These are phyloP conservation scores for Indicator indicator DNA, from an alignment of 2,113 vertebrate genomes.

Conservation along the genomic window DNA sequence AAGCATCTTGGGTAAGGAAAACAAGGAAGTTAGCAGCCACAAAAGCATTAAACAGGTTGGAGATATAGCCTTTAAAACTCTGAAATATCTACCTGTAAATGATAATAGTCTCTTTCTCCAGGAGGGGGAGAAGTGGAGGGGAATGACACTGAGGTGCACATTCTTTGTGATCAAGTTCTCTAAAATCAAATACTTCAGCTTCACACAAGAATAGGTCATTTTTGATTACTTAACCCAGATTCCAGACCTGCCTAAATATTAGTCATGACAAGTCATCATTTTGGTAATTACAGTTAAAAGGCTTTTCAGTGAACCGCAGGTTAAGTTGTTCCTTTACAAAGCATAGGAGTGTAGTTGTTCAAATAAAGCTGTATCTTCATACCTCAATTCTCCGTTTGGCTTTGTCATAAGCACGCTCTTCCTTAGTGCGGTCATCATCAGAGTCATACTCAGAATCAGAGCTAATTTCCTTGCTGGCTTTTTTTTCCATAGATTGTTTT, in stretches of 20 bases:
- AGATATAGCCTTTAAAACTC: neutral
- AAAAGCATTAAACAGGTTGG: neutral
- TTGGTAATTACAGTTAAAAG: neutral
- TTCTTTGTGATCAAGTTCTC: neutral
- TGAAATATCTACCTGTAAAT: neutral
- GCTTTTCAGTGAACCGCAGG: neutral
- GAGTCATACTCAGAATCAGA: conserved; percentile 91
- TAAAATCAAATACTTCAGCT: neutral
- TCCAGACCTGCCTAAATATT: neutral
- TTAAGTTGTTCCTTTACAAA: neutral
- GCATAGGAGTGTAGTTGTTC: neutral
- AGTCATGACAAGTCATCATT: neutral
- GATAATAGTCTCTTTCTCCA: neutral
- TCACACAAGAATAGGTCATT: neutral
- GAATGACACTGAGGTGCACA: neutral
- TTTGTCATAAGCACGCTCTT: conserved; percentile 91
- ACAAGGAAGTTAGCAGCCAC: neutral
- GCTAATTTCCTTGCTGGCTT: conserved; percentile 81
- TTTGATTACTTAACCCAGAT: neutral
- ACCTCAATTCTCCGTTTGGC: conserved; percentile 97
- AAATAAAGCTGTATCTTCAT: neutral
- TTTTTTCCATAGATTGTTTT: conserved; percentile 72
- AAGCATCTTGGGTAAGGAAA: neutral
- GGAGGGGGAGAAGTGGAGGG: neutral
- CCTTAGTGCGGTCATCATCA: conserved; percentile 92